Base-by-base conservation (phyloP, 2,888 invertebrate genomes). In the Cordilura impudica region DNA sequence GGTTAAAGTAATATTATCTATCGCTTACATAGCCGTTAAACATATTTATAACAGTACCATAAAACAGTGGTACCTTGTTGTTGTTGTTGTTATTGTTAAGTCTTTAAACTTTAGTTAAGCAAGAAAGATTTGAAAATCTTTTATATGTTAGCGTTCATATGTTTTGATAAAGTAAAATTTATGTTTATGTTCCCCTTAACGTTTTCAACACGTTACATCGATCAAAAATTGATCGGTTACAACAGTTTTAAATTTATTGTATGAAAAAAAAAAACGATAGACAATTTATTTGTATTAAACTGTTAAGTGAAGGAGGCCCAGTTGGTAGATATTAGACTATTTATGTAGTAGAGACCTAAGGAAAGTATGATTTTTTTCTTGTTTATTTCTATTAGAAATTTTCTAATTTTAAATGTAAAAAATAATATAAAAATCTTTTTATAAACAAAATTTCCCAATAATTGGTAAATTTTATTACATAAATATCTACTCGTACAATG, bases 171-270 rank as follows among this genome's bases (percentile, higher is more conserved):
- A 66, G 35, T 39, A 53, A 70, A 73, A 65, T 65, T 73, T 65
- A 60, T 47, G 69, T 73, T 78, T 66, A 79, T 79, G 78, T 79
- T 65, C 66, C 78, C 71, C 74, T 74, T 79, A 71, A 71, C 47
- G 54, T 66, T 79, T 74, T 43, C 74, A 79, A 74, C 74, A 71
- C 61, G 26, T 61, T 71, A 71, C 74, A 79, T 79, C 70, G 60
- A 79, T 79, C 78, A 79, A 70, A 71, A 71, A 70, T 74, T 60
- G 78, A 78, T 54, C 53, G 78, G 47, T 66, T 74, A 74, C 78
- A 79, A 71, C 31, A 70, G 60, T 70, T 73, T 26, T 14, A 53
- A 63, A 69, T 76, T 70, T 70, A 60, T 49, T n/a, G n/a, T n/a
- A n/a, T n/a, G n/a, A n/a, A n/a, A n/a, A n/a, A n/a, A n/a, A n/a